Conservation (phyloP, 2,113 vertebrate species). For the Dipodomys spectabilis region DNA sequence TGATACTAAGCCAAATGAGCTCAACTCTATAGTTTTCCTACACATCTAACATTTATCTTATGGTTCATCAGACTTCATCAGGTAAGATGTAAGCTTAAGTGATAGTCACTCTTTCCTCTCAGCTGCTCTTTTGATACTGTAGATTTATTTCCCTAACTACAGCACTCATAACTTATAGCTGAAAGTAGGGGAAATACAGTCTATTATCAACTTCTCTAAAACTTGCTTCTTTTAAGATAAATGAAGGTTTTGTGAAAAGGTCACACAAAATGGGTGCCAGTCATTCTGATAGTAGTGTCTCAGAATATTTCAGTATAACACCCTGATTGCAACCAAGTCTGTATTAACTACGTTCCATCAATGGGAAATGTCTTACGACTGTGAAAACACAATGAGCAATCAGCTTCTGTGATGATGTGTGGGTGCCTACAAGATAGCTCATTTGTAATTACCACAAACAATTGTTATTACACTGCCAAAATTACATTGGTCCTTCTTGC, state of each 20-base stretch:
- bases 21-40: no score
- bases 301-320: neutral
- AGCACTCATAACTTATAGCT: neutral
- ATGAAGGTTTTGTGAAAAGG: rapidly evolving
- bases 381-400: conserved; percentile 41
- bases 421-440: conserved; percentile 39
- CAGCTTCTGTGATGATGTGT: neutral
- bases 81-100: neutral
- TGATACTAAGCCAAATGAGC: no score
- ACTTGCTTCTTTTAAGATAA: neutral
- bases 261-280: neutral
- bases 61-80: neutral
- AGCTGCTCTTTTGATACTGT: neutral
- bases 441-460: conserved; percentile 48
- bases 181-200: neutral
- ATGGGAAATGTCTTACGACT: conserved; percentile 7
- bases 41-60: neutral
- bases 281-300: neutral
- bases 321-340: neutral
- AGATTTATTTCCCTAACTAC: neutral
- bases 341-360: conserved; percentile 6
- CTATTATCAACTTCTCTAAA: neutral
- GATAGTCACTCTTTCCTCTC: neutral
- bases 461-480: conserved; percentile 52
- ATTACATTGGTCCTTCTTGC: conserved; percentile 31